Base-by-base conservation (phyloP, 2,888 invertebrate species). In the Cataglyphis albicans region DNA sequence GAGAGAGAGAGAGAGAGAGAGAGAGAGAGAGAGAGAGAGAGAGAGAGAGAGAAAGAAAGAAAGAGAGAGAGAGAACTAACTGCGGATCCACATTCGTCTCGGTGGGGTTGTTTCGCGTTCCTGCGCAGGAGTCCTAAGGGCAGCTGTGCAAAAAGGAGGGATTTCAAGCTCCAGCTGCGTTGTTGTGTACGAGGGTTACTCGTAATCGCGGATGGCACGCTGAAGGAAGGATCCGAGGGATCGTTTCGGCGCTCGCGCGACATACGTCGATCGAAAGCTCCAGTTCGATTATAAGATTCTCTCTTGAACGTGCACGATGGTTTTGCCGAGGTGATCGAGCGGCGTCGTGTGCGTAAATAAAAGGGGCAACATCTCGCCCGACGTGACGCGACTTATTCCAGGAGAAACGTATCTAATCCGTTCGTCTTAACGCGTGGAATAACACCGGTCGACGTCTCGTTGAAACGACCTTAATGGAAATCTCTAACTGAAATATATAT, bases 111-210 rank as follows among this genome's bases (percentile, higher is more conserved):
- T 64, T 81, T 82, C 25, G 25, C 67, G 65, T 25, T 63, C 72
- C 48, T 78, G 68, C 88, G 73, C 72, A 76, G 86, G 87, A 78
- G 83, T 84, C 75, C 73, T 84, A 83, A 81, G 87, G 89, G 90
- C 93, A 93, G 93, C 93, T 93, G 93, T 90, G 90, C 90, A 84
- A 88, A 91, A 92, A 90, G 84, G 81, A 86, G 86, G 81, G 81
- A 83, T 83, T 63, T 55, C 72, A 72, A 83, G 86, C 84, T 89
- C 91, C 92, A 93, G 93, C 93, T 93, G 93, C 89, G 88, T 84
- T 29, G 59, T 85, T 44, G 75, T 82, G 3, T 48, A 82, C 85
- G 87, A 90, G 90, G 91, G 91, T 88, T 63, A 57, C 63, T 55
- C 59, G 72, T 52, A 52, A 52, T 70, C 84, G 67, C 84, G 80